Percentiles rank a stretch among this genome's conserved stretches.
Conservation (phyloP, 2,888 invertebrate genomes). For the Drosophila fungiperda region DNA sequence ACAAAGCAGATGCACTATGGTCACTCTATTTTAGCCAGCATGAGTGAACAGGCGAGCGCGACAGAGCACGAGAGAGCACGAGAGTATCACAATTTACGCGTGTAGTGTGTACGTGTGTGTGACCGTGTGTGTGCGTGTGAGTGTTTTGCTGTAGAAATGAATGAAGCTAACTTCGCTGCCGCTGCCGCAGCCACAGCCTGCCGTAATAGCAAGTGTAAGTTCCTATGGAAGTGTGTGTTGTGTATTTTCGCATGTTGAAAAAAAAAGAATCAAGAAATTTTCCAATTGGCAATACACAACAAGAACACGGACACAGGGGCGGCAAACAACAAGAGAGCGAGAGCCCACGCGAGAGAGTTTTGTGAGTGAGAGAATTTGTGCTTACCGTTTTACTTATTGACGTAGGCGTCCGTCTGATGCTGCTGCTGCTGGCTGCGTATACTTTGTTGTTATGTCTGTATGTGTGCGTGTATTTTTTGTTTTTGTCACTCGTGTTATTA, state of each 20-base stretch:
- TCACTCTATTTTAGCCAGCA: constrained; percentile 61
- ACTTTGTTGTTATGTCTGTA: constrained; percentile 45
- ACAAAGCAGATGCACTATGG: constrained; percentile 57
- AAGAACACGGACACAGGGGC: constrained; percentile 14
- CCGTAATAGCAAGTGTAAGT: constrained; percentile 68
- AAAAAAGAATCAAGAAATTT: constrained; percentile 69
- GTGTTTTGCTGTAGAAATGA: constrained; percentile 64
- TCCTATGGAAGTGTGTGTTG: constrained; percentile 36
- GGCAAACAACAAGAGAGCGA: constrained; percentile 13
- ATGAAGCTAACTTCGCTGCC: constrained; percentile 55
- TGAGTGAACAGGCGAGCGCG: constrained; percentile 45
- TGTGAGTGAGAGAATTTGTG: constrained; percentile 50
- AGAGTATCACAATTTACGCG: constrained; percentile 54
- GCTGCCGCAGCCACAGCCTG: constrained; percentile 33
- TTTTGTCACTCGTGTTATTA: constrained; percentile 60
- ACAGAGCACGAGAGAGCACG: constrained; percentile 47
- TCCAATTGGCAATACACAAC: constrained; percentile 69
- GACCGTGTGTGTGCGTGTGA: constrained; percentile 19
- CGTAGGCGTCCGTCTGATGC: constrained; percentile 65
- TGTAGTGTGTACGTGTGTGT: constrained; percentile 14
- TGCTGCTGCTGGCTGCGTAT: constrained; percentile 34
- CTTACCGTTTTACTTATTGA: constrained; percentile 77
- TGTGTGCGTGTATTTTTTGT: constrained; percentile 38
- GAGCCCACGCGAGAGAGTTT: constrained; percentile 11
- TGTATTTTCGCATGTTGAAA: constrained; percentile 59